Conservation (phyloP, 2,113 vertebrate genomes). For the Quiscalus mexicanus region DNA sequence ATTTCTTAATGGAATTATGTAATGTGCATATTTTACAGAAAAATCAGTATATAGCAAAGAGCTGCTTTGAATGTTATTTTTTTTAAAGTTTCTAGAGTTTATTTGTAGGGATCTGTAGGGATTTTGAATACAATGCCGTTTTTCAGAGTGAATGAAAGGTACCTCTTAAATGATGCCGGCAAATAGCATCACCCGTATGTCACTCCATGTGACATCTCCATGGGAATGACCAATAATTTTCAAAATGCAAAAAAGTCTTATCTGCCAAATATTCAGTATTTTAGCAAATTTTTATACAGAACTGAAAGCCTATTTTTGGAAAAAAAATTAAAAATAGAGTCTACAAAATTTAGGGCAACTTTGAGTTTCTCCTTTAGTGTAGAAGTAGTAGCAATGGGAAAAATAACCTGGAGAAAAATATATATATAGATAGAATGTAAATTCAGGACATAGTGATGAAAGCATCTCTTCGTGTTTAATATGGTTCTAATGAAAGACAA, state of each 20-base stretch:
- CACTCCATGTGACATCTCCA: not conserved
- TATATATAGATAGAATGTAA: not conserved
- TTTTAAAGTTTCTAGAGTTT: conserved; percentile 32
- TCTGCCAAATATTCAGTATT: not conserved
- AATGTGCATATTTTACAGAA: conserved; percentile 12
- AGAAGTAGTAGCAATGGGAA: not conserved
- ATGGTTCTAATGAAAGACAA: not conserved
- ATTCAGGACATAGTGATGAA: not conserved
- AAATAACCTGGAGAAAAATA: not conserved
- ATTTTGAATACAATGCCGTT: conserved; percentile 31
- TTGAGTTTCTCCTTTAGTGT: not conserved
- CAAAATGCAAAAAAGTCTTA: not conserved
- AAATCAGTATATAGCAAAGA: conserved; percentile 22
- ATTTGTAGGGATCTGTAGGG: conserved; percentile 53
- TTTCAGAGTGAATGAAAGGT: conserved; percentile 50
- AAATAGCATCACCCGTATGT: not conserved
- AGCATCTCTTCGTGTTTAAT: not conserved
- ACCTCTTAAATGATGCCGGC: not conserved
- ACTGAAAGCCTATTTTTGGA: not conserved
- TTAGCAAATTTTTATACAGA: not conserved
- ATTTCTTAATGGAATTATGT: conserved; percentile 12
- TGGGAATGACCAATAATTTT: not conserved
- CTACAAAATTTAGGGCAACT: not conserved
- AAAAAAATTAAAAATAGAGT: not conserved
- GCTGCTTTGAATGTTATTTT: conserved; percentile 30